phyloP scores from a whole-genome alignment of 2,888 invertebrate species.

The Lasioglossum vierecki region DNA sequence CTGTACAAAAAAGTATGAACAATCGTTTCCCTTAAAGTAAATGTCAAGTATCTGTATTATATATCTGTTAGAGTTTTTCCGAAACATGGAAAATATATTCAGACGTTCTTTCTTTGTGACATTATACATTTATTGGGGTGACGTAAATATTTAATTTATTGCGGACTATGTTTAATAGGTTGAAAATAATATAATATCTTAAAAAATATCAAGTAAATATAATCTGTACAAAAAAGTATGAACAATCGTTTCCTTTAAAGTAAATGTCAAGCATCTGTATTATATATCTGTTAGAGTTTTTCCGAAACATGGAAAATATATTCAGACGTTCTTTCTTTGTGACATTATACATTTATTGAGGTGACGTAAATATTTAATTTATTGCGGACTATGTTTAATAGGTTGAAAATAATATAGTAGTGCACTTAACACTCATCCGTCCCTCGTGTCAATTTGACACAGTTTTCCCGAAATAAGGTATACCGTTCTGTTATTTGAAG shows the following conservation, averaged over 20 bases:
- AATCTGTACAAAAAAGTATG: conserved; percentile 37
- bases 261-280: conserved; percentile 2
- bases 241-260: conserved; percentile 16
- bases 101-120: conserved; percentile 44
- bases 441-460: too few species aligned
- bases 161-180: too few species aligned
- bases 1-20: conserved; percentile 26
- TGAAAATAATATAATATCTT: neutral
- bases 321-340: conserved; percentile 47
- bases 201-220: conserved; percentile 38
- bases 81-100: conserved; percentile 20
- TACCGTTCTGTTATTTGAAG: too few species aligned
- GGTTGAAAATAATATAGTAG: too few species aligned
- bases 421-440: too few species aligned
- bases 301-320: conserved; percentile 6
- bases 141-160: too few species aligned
- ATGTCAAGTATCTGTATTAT: neutral
- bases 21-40: conserved; percentile 12
- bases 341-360: conserved; percentile 15
- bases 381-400: too few species aligned
- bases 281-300: neutral
- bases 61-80: neutral
- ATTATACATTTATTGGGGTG: conserved; percentile 21
- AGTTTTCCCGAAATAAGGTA: too few species aligned
- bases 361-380: too few species aligned